These are phyloP conservation scores for Chaunax sp. DNA, from an alignment of 2,797 vertebrate genomes.

Conservation along the genomic window DNA sequence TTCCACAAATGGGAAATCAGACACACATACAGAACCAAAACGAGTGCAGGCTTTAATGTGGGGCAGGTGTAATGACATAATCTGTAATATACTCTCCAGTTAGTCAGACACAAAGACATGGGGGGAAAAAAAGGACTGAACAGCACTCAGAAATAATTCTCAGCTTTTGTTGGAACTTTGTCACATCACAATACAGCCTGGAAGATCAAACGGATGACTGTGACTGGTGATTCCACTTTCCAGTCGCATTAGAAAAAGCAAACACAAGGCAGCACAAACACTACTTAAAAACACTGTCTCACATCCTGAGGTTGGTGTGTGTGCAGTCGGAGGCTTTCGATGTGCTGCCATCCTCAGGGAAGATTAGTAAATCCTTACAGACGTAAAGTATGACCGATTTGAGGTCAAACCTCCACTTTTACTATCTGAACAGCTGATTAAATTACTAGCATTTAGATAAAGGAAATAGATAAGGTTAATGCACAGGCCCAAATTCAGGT, in stretches of 20 bases:
- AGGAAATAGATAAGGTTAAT: no score
- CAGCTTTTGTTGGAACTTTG: slow-evolving; percentile 1
- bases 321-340: background rate
- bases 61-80: slow-evolving; percentile 18
- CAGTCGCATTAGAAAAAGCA: background rate
- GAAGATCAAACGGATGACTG: background rate
- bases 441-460: background rate
- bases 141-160: slow-evolving; percentile 11
- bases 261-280: background rate
- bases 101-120: background rate
- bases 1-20: slow-evolving; percentile 34
- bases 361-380: slow-evolving; percentile 13
- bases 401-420: background rate
- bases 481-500: background rate
- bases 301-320: slow-evolving; percentile 1
- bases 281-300: slow-evolving; percentile 2
- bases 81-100: slow-evolving; percentile 9
- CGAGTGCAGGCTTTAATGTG: slow-evolving; percentile 27
- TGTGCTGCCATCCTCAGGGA: slow-evolving; percentile 10
- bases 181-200: background rate
- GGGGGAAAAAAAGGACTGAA: slow-evolving; percentile 4
- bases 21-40: slow-evolving; percentile 14
- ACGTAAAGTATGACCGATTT: background rate
- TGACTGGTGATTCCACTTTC: background rate
- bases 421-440: background rate